phyloP scores from a whole-genome alignment of 1,140 invertebrate genomes.

The Drosophila nannoptera region DNA sequence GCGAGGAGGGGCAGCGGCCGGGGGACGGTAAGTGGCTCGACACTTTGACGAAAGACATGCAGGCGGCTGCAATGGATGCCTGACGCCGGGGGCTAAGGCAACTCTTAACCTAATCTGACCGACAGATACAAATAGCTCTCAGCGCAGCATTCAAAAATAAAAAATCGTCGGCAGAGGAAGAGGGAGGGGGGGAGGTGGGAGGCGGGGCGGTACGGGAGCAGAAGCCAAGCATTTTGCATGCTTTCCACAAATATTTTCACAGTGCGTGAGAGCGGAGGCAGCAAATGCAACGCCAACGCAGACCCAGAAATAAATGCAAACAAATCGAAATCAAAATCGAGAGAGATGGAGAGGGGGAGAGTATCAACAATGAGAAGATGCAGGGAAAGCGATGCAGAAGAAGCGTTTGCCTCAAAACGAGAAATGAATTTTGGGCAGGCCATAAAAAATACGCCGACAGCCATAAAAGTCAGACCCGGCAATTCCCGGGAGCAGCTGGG shows the following conservation, averaged over 20 bases:
- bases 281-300: constrained; percentile 33
- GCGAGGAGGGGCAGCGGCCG: not conserved
- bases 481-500: constrained; percentile 64
- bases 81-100: constrained; percentile 27
- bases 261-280: constrained; percentile 53
- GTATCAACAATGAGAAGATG: not conserved
- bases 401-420: constrained; percentile 45
- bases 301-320: constrained; percentile 65
- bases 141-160: constrained; percentile 70
- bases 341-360: constrained; percentile 21
- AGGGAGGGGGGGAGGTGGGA: constrained; percentile 2
- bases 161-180: constrained; percentile 60
- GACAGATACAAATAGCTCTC: constrained; percentile 77
- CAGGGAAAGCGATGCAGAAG: constrained; percentile 12
- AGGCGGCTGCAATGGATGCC: constrained; percentile 46
- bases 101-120: constrained; percentile 73
- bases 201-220: too few species aligned
- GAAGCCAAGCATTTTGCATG: constrained; percentile 63
- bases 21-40: constrained; percentile 62
- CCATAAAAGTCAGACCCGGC: constrained; percentile 73
- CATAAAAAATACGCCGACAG: constrained; percentile 74
- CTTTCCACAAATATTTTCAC: constrained; percentile 72
- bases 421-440: constrained; percentile 64
- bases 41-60: constrained; percentile 76
- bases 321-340: constrained; percentile 52